Evolutionary conservation across 64 coral and sea anemone genomes (phyloP).

Genomic region (Montipora cactus): DNA sequence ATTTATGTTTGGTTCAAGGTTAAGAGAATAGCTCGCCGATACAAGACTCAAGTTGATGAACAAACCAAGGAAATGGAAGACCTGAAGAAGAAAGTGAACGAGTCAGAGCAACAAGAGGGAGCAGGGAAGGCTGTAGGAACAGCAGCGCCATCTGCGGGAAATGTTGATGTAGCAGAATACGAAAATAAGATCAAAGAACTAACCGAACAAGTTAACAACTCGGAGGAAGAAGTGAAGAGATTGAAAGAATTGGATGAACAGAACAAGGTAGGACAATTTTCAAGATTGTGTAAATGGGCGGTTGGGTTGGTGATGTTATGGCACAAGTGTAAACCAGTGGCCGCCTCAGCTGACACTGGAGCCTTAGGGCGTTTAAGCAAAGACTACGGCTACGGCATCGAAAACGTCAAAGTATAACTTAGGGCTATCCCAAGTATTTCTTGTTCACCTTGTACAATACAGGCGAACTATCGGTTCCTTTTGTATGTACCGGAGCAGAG

Average conservation of each 20-base stretch:
- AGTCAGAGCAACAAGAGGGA: constrained; percentile 15
- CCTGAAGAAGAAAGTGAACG: constrained; percentile 73
- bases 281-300: neutral
- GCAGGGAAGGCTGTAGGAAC: neutral
- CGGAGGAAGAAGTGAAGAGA: constrained; percentile 72
- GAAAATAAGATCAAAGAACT: constrained; percentile 79
- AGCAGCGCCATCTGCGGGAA: constrained; percentile 22
- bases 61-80: constrained; percentile 67
- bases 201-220: constrained; percentile 66
- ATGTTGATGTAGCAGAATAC: constrained; percentile 38
- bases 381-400: too few species aligned
- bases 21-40: constrained; percentile 91
- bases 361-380: too few species aligned
- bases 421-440: too few species aligned
- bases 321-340: too few species aligned
- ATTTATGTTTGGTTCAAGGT: constrained; percentile 14
- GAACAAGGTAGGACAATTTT: constrained; percentile 57
- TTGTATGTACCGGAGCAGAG: too few species aligned
- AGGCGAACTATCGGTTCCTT: too few species aligned
- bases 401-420: too few species aligned
- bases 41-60: constrained; percentile 91
- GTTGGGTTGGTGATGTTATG: too few species aligned
- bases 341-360: too few species aligned
- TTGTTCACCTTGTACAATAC: too few species aligned
- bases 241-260: constrained; percentile 85